Base-by-base conservation (phyloP, 1,140 invertebrate genomes). In the Paraescarpia echinospica region DNA sequence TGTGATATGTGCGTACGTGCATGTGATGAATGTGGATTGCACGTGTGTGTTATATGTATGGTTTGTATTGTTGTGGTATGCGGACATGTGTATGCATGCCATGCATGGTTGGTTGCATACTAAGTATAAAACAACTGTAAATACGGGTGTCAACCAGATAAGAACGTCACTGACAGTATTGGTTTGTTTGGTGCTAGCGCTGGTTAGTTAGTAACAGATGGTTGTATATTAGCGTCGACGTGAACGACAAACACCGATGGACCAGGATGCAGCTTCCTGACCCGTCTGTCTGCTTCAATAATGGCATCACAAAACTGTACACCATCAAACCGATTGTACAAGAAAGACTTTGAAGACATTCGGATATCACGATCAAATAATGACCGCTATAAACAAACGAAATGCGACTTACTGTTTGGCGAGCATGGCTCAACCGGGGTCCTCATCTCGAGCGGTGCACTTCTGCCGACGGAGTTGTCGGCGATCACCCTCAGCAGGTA, bases 401-500 rank as follows among this genome's bases (percentile, higher is more conserved):
- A n/a, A 18, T 51, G 91, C 41, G 0, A 94, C 95, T 95, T 93
- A 96, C 96, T 94, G 93, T 94, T 95, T 91, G 97, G 97, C 90
- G 98, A 97, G 96, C 98, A 98, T 59, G 98, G 98, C 89, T 97
- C 97, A 31, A 99, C 97, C 35, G 98, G 95, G 33, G 97, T 97
- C 34, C 98, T 98, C 0, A 95, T 97, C 97, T 94, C 98, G 98
- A 94, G 99, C 4, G 99, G 97, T 94, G 99, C 98, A 89, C 98
- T 99, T 92, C 98, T 97, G 31, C 99, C 99, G 95, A 99, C 99
- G 31, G 99, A 98, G 96, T 99, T 99, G 96, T 99, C 97, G 0
- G 99, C 99, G 95, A 98, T 99, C 0, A 99, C 97, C 92, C 99
- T 96, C 97, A 99, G 99, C 95, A 99, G 98, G 96, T 99, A 99